Base-by-base conservation (phyloP, 2,113 vertebrate genomes). In the Periophthalmodon schlosseri region DNA sequence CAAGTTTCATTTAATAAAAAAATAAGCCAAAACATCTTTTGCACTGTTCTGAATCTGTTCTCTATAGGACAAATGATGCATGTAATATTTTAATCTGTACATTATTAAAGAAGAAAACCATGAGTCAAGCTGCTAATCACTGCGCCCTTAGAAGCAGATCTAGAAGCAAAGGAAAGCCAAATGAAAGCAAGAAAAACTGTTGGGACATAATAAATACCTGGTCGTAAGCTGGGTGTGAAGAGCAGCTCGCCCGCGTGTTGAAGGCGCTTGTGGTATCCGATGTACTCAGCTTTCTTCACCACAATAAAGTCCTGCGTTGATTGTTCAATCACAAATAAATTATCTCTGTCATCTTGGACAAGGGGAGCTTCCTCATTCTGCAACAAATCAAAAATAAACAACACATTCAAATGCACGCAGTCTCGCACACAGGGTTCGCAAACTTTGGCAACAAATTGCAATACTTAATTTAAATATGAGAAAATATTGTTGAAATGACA, bases 301-400 rank as follows among this genome's bases (percentile, higher is more conserved):
- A 93, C 92, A 77, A 99, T 47, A 76, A 98, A 92, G 81, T 99
- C 96, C 5, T 88, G 86, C 0, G 78, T 82, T 2, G 89, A 78
- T 0, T 93, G 93, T 7, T 92, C 93, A 1, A 95, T 91, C 72
- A 93, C 57, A 57, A 96, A 91, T 9, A 97, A 85, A 80, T 94
- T 86, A 57, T 93, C 94, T 6, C 93, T 89, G 64, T 82, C 88
- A 0, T 92, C 93, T 33, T 63, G 78, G 46, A 96, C 91, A 1
- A 96, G 90, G 39, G 50, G 74, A 5, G 81, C 87, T 0, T 95
- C 95, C 87, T 98, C 96, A 74, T 90, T 94, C 98, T 99, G 33
- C 0, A 63, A 78, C 4, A 81, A 52, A 52, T 8, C 49, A 20
- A 20, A 16, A 52, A 5, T 14, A 49, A 14, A 16, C 13, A 3